Evolutionary conservation across 2,113 vertebrate genomes (phyloP).

Genomic region (Tautogolabrus adspersus): DNA sequence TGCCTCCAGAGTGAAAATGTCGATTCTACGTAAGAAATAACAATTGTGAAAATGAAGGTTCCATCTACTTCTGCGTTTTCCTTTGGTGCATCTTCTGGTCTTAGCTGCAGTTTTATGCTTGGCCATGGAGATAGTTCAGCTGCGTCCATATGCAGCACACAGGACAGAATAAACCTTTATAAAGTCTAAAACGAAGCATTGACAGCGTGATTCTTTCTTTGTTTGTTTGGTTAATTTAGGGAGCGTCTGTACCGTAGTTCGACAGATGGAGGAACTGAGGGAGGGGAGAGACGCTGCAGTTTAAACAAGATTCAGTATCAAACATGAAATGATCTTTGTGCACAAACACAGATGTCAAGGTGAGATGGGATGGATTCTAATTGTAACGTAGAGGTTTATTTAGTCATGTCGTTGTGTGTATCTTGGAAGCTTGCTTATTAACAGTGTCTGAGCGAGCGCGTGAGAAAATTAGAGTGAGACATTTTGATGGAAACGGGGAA

Average conservation of each 20-base stretch:
- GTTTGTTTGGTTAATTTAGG: conserved; percentile 26
- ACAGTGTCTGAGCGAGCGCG: neutral
- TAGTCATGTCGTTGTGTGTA: neutral
- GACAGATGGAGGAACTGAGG: conserved; percentile 50
- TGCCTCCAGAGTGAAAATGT: neutral
- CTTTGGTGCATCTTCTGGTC: neutral
- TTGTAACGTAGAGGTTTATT: conserved; percentile 24
- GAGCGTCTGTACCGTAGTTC: conserved; percentile 46
- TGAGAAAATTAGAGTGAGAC: neutral
- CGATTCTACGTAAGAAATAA: neutral
- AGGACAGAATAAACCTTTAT: conserved; percentile 13
- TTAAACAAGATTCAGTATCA: conserved; percentile 6
- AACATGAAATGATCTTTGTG: conserved; percentile 30
- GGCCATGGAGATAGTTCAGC: neutral
- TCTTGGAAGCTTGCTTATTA: neutral
- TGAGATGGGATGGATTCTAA: conserved; percentile 37
- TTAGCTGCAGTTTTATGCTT: neutral
- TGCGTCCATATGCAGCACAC: conserved; percentile 23
- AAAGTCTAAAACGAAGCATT: conserved; percentile 6
- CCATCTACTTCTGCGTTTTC: neutral
- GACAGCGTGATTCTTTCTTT: conserved; percentile 14
- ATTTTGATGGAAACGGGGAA: neutral
- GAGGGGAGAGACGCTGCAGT: conserved; percentile 4
- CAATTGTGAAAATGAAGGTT: neutral
- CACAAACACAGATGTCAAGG: conserved; percentile 42